These are phyloP conservation scores for Danio rerio DNA, from an alignment of 2,113 vertebrate species.

Conservation along the genomic window DNA sequence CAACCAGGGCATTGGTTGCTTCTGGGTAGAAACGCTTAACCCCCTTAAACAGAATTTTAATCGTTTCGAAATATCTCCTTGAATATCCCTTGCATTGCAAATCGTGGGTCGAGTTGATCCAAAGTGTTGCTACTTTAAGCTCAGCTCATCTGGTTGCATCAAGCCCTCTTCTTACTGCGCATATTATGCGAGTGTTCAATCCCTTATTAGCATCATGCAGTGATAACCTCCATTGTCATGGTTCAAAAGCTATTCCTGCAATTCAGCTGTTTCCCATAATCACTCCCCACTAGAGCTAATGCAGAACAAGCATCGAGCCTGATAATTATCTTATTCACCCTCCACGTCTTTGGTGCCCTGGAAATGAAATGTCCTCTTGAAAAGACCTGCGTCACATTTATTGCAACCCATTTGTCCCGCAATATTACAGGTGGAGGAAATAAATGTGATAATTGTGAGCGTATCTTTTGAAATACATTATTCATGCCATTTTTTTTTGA, in stretches of 20 bases:
- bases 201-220: constrained; percentile 66
- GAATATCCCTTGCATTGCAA: constrained; percentile 33
- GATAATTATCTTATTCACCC: constrained; percentile 77
- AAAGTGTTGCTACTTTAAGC: constrained; percentile 47
- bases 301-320: constrained; percentile 66
- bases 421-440: constrained; percentile 64
- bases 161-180: constrained; percentile 37
- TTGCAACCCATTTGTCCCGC: constrained; percentile 66
- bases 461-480: constrained; percentile 62
- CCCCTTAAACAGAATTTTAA: constrained; percentile 41
- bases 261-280: constrained; percentile 73
- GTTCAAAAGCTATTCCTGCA: constrained; percentile 68
- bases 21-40: constrained; percentile 46
- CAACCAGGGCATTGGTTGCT: constrained; percentile 47
- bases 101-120: constrained; percentile 20
- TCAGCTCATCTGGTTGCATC: constrained; percentile 47
- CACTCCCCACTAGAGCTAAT: constrained; percentile 68
- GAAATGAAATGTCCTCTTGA: constrained; percentile 61
- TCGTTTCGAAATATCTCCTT: constrained; percentile 41
- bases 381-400: constrained; percentile 67
- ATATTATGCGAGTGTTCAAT: constrained; percentile 61
- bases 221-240: constrained; percentile 67
- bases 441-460: constrained; percentile 29
- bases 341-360: constrained; percentile 64
- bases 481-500: constrained; percentile 68